Conservation (phyloP, 2,113 vertebrate species). For the Xiphorhynchus elegans region DNA sequence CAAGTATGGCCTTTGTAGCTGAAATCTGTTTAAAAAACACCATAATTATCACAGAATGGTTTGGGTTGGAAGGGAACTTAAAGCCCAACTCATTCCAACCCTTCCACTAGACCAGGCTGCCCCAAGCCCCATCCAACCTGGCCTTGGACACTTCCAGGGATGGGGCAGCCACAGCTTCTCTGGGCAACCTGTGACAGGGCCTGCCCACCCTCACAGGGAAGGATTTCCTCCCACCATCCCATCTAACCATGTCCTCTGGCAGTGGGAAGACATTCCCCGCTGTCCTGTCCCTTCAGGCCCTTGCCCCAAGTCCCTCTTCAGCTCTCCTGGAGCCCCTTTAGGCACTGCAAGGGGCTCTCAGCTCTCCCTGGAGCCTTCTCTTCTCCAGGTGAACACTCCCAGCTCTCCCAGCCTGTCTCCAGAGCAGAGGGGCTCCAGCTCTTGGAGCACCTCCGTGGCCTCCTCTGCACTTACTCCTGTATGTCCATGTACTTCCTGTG, state of each 20-base stretch:
- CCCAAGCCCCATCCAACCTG: rapidly evolving
- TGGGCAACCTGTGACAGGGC: not conserved
- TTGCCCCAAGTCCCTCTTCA: not conserved
- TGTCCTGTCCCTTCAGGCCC: not conserved
- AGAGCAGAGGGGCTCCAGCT: not conserved
- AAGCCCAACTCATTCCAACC: rapidly evolving
- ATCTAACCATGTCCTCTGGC: not conserved
- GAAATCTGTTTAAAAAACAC: not conserved
- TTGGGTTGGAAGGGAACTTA: not conserved
- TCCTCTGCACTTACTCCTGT: not conserved
- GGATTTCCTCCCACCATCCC: not conserved
- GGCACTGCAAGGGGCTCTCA: not conserved
- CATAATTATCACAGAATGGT: not conserved
- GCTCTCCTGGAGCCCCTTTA: not conserved
- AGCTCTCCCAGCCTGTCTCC: not conserved
- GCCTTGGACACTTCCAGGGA: not conserved
- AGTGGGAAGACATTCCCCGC: not conserved
- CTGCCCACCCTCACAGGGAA: not conserved
- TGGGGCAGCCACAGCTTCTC: not conserved
- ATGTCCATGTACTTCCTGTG: not conserved
- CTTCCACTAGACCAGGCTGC: rapidly evolving
- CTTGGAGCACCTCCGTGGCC: rapidly evolving
- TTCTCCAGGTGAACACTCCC: not conserved
- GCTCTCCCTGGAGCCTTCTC: not conserved
- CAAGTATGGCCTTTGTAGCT: rapidly evolving